These are phyloP conservation scores for Formica exsecta DNA, from an alignment of 1,140 invertebrate species.

Conservation along the genomic window DNA sequence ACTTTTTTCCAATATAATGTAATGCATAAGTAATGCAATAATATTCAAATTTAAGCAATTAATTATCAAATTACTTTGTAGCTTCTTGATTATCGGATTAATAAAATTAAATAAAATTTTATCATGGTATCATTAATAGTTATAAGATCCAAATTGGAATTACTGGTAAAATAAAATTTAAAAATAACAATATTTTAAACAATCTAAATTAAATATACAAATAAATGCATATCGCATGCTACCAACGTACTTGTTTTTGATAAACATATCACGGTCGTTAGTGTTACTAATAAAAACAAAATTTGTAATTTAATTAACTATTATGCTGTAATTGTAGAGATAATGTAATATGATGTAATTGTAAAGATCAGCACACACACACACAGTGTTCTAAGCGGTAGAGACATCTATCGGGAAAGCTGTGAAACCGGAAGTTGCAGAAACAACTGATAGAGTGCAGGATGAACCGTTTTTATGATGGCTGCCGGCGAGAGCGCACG, in stretches of 20 bases:
- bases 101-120: not conserved
- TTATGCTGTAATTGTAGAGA: not conserved
- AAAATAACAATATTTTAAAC: not conserved
- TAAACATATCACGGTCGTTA: not conserved
- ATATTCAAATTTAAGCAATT: not conserved
- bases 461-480: conserved; percentile 78
- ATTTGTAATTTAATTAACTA: not conserved
- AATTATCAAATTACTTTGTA: not conserved
- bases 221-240: not conserved
- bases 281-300: not conserved
- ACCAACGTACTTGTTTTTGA: not conserved
- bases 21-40: not conserved
- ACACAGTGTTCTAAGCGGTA: conserved; percentile 69
- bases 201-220: not conserved
- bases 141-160: conserved; percentile 1
- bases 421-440: conserved; percentile 71
- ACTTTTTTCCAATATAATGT: not conserved
- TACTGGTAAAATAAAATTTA: not conserved
- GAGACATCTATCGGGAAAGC: conserved; percentile 80
- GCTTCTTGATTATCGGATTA: not conserved
- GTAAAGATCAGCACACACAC: not conserved
- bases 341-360: too few relatives aligned
- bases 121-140: not conserved
- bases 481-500: conserved; percentile 71
- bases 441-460: conserved; percentile 80